Conservation (phyloP, 2,888 invertebrate species). For the Laothoe populi region DNA sequence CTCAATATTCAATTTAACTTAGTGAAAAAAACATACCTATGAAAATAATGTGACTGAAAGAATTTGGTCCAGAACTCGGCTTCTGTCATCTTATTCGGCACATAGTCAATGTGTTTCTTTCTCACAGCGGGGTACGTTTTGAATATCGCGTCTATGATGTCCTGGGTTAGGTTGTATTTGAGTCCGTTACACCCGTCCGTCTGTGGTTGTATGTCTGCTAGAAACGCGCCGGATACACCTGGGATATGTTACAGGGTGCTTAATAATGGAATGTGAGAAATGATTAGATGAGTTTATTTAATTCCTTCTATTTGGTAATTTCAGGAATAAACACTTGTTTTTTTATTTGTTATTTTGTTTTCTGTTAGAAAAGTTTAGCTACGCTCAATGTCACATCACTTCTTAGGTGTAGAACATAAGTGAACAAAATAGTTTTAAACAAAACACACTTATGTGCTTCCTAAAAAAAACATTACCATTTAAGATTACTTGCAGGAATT, state of each 20-base stretch:
- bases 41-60: constrained; percentile 99
- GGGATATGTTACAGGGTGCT: constrained; percentile 27
- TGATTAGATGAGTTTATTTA: no score
- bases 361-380: no score
- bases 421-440: no score
- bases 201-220: constrained; percentile 98
- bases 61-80: constrained; percentile 99
- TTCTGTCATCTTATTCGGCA: constrained; percentile 97
- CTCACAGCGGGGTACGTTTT: constrained; percentile 99
- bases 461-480: no score
- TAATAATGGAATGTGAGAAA: no score
- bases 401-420: no score
- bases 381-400: no score
- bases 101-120: constrained; percentile 97
- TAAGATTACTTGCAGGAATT: no score
- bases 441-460: no score
- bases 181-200: constrained; percentile 98
- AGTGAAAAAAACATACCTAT: constrained; percentile 83
- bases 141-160: constrained; percentile 99
- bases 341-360: no score
- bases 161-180: constrained; percentile 98
- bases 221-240: constrained; percentile 90
- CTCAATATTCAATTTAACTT: not conserved
- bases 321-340: no score
- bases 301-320: no score